Percentiles rank a stretch among this genome's conserved stretches.
Conservation (phyloP, 1,140 invertebrate species). For the Dendroctonus ponderosae region DNA sequence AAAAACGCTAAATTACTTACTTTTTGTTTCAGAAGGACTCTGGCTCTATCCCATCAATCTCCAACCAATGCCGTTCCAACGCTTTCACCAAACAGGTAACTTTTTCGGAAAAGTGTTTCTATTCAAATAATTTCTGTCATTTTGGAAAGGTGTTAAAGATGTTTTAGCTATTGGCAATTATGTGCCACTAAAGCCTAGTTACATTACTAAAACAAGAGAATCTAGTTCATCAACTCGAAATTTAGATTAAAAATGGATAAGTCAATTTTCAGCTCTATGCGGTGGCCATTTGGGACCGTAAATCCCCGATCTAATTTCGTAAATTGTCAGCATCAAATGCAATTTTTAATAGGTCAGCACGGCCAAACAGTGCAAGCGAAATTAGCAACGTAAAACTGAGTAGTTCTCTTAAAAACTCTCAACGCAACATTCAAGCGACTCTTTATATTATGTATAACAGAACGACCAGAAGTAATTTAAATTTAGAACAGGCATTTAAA, state of each 20-base stretch:
- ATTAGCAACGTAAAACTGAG: background rate
- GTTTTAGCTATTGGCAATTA: too few species aligned
- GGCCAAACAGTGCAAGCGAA: background rate
- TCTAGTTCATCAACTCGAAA: too few species aligned
- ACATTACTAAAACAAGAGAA: too few species aligned
- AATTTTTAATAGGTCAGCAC: conserved; percentile 15
- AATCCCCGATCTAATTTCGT: conserved; percentile 23
- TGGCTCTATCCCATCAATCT: conserved; percentile 21
- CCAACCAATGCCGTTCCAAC: conserved; percentile 26
- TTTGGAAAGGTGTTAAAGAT: too few species aligned
- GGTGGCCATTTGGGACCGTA: conserved; percentile 13
- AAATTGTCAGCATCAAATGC: conserved; percentile 18
- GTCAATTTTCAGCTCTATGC: conserved; percentile 12
- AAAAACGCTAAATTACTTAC: background rate
- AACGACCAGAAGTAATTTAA: background rate
- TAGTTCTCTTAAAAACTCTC: too few species aligned
- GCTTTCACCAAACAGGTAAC: conserved; percentile 29
- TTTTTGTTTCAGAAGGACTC: conserved; percentile 26
- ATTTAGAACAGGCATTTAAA: too few species aligned
- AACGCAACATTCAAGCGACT: too few species aligned
- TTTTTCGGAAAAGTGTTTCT: background rate
- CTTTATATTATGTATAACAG: too few species aligned
- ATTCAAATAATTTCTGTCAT: background rate
- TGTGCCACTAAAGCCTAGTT: too few species aligned
- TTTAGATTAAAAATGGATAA: conserved; percentile 10